A percentile compares a stretch with the other conserved stretches of the same genome.
phyloP scores from a whole-genome alignment of 1,140 invertebrate species.

The Pachypsylla venusta region DNA sequence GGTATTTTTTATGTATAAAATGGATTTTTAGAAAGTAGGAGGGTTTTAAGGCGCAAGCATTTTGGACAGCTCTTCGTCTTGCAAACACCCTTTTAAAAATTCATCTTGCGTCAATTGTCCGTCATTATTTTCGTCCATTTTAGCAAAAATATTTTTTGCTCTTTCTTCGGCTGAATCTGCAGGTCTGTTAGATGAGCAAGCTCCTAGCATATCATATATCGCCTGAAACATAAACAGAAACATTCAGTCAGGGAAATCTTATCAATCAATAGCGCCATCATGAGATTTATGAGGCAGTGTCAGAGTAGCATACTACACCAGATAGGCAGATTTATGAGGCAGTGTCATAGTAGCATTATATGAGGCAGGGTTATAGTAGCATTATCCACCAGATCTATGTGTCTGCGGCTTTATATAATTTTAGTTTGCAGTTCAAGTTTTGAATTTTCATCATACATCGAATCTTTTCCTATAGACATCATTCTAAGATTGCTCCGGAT shows the following conservation, averaged over 20 bases:
- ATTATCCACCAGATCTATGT: too few relatives aligned
- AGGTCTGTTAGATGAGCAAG: slow-evolving; percentile 81
- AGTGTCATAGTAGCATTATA: too few relatives aligned
- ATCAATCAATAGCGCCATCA: too few relatives aligned
- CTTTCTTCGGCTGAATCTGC: slow-evolving; percentile 88
- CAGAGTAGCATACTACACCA: too few relatives aligned
- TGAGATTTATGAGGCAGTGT: too few relatives aligned
- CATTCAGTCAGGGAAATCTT: background rate
- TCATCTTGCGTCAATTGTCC: slow-evolving; percentile 96
- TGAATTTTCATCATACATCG: too few relatives aligned
- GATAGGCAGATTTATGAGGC: too few relatives aligned
- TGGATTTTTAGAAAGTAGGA: background rate
- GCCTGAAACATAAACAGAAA: slow-evolving; percentile 45
- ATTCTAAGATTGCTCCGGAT: too few relatives aligned
- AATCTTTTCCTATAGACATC: too few relatives aligned
- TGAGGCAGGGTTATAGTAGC: too few relatives aligned
- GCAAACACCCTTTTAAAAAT: slow-evolving; percentile 96
- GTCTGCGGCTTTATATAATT: too few relatives aligned
- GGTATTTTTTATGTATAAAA: background rate
- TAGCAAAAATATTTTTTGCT: slow-evolving; percentile 96
- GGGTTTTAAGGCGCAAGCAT: slow-evolving; percentile 77
- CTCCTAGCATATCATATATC: slow-evolving; percentile 96
- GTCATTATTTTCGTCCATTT: slow-evolving; percentile 99
- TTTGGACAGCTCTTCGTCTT: slow-evolving; percentile 92
- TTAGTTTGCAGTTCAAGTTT: too few relatives aligned